phyloP scores from a whole-genome alignment of 2,888 invertebrate genomes.

The Dichetophora obliterata region DNA sequence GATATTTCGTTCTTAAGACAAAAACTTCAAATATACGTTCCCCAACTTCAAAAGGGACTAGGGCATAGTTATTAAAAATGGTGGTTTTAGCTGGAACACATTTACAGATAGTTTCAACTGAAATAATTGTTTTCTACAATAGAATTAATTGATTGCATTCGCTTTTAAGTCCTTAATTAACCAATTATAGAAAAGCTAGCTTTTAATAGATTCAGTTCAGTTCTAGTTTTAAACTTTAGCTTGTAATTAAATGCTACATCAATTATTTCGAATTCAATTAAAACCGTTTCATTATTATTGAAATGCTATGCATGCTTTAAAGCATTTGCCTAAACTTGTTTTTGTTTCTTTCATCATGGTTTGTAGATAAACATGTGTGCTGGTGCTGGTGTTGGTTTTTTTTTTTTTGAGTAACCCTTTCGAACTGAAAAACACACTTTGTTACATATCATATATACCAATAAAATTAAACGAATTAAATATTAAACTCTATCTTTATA shows the following conservation, averaged over 20 bases:
- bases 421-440: too few species aligned
- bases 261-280: constrained; percentile 9
- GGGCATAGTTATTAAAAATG: background rate
- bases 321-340: background rate
- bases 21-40: background rate
- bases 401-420: too few species aligned
- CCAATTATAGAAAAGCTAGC: background rate
- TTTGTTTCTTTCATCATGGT: too few species aligned
- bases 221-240: background rate
- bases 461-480: too few species aligned
- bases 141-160: background rate
- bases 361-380: too few species aligned
- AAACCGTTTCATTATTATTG: background rate
- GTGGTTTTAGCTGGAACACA: background rate
- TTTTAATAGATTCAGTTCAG: background rate
- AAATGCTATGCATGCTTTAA: background rate
- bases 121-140: too few species aligned
- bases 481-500: too few species aligned
- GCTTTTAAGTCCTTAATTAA: background rate
- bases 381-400: too few species aligned
- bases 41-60: background rate
- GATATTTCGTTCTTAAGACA: background rate
- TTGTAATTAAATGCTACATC: constrained; percentile 8
- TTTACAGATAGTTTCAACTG: too few species aligned
- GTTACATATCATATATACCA: too few species aligned